Evolutionary conservation across 2,888 invertebrate species (phyloP), one percentile per base, ranked within the genome.

Genomic region (Lydus trimaculatus): DNA sequence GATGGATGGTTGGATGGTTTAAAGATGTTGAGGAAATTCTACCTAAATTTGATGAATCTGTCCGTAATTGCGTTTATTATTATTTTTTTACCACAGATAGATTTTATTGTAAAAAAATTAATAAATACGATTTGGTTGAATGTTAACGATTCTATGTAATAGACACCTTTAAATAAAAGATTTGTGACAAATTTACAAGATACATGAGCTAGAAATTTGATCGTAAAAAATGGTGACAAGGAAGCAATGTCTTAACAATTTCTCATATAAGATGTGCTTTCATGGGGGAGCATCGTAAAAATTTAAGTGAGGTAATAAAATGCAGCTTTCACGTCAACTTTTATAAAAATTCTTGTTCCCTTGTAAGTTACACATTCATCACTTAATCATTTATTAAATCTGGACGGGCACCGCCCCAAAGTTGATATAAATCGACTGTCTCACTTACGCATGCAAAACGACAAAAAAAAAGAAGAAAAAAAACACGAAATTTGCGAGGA

Each of bases 141-240:
- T 15, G 20, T 17, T 61, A 17, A 61, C 33, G 1, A 13, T 13
- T 31, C 7, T 7, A 31, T 61, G 23, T 39, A 61, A 39, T 11
- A 1, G 13, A 56, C 56, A 28, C 28, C 4, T 17, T 28, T 5
- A 28, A 25, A 69, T 67, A 69, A 66, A 71, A 66, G 69, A 66
- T 68, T 69, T 72, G 68, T 63, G 65, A 65, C 66, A 72, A 72
- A 69, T 43, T 73, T 65, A 70, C 71, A 69, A 66, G 66, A 70
- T 72, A 66, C 69, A 72, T 68, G 67, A 72, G 71, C 69, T 67
- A 65, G 71, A 69, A 74, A 74, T 74, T 72, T 72, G 72, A 74
- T 74, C 71, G 70, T 74, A 74, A 73, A 74, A 74, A 69, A 72
- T 72, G 71, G 72, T 73, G 73, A 73, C 72, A 72, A 72, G 72